Percentiles rank a stretch among this genome's conserved stretches.
Evolutionary conservation across 2,113 vertebrate species (phyloP).

Genomic region (Benitochromis conjunctus): DNA sequence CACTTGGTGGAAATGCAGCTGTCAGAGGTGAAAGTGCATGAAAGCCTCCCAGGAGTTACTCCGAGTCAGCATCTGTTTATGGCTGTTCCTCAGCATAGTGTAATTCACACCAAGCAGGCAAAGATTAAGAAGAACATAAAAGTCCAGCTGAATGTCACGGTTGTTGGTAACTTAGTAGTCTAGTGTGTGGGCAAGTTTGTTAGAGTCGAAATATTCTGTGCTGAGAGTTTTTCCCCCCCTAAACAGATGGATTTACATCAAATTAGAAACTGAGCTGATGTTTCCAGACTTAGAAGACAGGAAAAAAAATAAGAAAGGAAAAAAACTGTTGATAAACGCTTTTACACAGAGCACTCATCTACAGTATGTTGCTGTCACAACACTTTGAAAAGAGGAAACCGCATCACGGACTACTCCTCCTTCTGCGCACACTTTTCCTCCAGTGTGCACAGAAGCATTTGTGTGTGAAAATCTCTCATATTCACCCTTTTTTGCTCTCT

Average conservation of each 20-base stretch:
- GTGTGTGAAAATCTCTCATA: background rate
- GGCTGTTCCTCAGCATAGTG: background rate
- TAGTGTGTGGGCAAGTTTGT: background rate
- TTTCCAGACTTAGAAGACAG: background rate
- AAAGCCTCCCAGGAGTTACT: background rate
- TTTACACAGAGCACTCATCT: background rate
- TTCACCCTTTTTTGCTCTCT: constrained; percentile 84
- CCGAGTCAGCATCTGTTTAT: constrained; percentile 22
- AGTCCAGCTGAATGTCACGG: constrained; percentile 32
- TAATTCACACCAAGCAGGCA: background rate
- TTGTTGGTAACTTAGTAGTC: background rate
- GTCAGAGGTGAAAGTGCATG: constrained; percentile 14
- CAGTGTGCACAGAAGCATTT: background rate
- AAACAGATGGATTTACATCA: constrained; percentile 15
- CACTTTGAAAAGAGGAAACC: constrained; percentile 14
- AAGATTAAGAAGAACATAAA: constrained; percentile 8
- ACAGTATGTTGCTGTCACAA: background rate
- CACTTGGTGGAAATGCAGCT: constrained; percentile 32
- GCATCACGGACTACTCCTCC: background rate
- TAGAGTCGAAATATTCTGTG: constrained; percentile 1
- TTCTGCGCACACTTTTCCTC: background rate
- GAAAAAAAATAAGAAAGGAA: background rate
- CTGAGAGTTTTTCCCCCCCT: background rate
- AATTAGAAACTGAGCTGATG: background rate
- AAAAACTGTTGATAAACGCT: background rate